Conservation (phyloP, 2,113 vertebrate species). For the Triplophysa rosa region DNA sequence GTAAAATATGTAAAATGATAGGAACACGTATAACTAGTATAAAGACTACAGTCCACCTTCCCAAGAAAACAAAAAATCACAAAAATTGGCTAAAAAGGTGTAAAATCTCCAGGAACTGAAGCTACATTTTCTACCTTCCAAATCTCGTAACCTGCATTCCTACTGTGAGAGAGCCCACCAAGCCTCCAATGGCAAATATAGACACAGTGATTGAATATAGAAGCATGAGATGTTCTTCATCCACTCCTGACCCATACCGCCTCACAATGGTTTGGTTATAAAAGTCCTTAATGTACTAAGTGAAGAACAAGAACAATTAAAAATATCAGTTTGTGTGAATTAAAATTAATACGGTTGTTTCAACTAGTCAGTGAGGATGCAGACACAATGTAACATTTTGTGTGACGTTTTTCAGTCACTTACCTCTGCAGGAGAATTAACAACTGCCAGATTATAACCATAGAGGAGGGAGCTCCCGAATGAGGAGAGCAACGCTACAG, state of each 20-base stretch:
- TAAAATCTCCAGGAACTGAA: neutral
- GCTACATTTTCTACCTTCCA: slow-evolving; percentile 75
- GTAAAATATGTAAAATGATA: too few relatives aligned
- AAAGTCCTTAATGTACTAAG: slow-evolving; percentile 87
- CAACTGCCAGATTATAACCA: slow-evolving; percentile 87
- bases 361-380: neutral
- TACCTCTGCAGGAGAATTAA: slow-evolving; percentile 86
- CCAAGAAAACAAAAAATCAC: neutral
- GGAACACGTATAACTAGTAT: too few relatives aligned
- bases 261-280: slow-evolving; percentile 78
- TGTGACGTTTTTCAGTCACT: slow-evolving; percentile 46
- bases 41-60: too few relatives aligned
- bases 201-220: slow-evolving; percentile 87
- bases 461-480: slow-evolving; percentile 60
- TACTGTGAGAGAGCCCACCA: slow-evolving; percentile 81
- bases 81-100: neutral
- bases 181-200: slow-evolving; percentile 84
- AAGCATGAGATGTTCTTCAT: slow-evolving; percentile 70
- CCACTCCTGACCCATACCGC: slow-evolving; percentile 63
- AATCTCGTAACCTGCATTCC: slow-evolving; percentile 78
- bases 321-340: neutral
- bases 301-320: slow-evolving; percentile 25
- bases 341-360: neutral
- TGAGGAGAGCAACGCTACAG: slow-evolving; percentile 81
- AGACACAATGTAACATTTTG: too few relatives aligned